Evolutionary conservation across 2,113 vertebrate genomes (phyloP).

Genomic region (Cathartes aura): DNA sequence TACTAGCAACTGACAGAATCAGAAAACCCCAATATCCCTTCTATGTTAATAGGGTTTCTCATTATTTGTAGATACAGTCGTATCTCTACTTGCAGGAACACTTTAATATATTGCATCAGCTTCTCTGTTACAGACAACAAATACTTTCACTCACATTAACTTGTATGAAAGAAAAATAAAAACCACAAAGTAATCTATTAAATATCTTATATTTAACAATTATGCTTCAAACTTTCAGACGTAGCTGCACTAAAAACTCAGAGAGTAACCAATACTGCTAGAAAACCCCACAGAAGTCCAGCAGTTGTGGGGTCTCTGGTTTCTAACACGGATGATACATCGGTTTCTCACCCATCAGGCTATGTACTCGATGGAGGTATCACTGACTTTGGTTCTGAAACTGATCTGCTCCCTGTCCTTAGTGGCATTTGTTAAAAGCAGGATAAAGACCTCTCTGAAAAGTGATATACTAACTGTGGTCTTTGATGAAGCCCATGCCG

Average conservation of each 20-base stretch:
- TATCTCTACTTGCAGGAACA: neutral
- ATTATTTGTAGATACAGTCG: neutral
- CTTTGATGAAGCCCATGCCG: accelerated
- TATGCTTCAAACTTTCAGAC: accelerated
- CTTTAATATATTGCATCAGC: neutral
- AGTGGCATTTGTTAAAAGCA: accelerated
- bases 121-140: neutral
- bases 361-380: accelerated
- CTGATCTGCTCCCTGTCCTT: neutral
- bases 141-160: too few species aligned
- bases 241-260: accelerated
- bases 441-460: neutral
- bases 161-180: neutral
- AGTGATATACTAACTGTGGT: accelerated
- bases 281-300: accelerated
- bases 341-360: accelerated
- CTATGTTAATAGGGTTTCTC: neutral
- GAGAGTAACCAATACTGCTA: accelerated
- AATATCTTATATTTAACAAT: neutral
- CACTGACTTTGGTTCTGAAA: accelerated
- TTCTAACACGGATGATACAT: accelerated
- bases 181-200: neutral
- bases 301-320: accelerated
- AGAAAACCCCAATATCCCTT: neutral
- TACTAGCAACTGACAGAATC: neutral